Evolutionary conservation across 1,140 invertebrate species (phyloP).

Genomic region (Spodoptera frugiperda): DNA sequence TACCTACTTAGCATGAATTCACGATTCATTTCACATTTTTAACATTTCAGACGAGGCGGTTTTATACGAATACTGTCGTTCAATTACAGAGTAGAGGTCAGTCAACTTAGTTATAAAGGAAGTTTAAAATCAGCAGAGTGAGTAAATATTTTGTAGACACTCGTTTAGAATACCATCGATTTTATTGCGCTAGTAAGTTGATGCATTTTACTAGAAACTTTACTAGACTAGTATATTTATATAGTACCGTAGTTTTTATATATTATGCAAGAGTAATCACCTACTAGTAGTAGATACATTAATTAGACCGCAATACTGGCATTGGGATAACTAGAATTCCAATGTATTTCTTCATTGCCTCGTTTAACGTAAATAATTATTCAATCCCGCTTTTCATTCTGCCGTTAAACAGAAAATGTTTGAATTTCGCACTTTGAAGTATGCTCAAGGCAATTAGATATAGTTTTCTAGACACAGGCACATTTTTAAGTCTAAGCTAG

Average conservation of each 20-base stretch:
- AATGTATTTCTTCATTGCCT: neutral
- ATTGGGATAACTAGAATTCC: neutral
- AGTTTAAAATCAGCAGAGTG: slow-evolving; percentile 23
- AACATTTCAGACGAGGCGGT: slow-evolving; percentile 21
- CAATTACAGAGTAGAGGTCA: slow-evolving; percentile 25
- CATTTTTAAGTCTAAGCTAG: neutral
- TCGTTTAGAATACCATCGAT: slow-evolving; percentile 13
- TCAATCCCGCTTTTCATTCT: slow-evolving; percentile 4
- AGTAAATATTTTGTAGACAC: slow-evolving; percentile 22
- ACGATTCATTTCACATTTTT: too few species aligned
- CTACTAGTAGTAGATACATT: too few species aligned
- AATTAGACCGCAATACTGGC: too few species aligned
- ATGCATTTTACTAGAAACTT: neutral
- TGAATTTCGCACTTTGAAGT: neutral
- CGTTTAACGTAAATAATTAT: slow-evolving; percentile 12
- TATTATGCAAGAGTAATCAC: too few species aligned
- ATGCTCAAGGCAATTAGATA: neutral
- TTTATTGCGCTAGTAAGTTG: slow-evolving; percentile 29
- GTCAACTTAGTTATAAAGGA: slow-evolving; percentile 35
- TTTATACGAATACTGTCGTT: slow-evolving; percentile 20
- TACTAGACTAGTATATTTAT: neutral
- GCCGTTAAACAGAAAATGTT: slow-evolving; percentile 1
- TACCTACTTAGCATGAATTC: too few species aligned
- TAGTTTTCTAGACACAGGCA: neutral
- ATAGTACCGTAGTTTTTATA: too few species aligned